Base-by-base conservation (phyloP, 2,797 vertebrate species). In the Lophotriccus pileatus region DNA sequence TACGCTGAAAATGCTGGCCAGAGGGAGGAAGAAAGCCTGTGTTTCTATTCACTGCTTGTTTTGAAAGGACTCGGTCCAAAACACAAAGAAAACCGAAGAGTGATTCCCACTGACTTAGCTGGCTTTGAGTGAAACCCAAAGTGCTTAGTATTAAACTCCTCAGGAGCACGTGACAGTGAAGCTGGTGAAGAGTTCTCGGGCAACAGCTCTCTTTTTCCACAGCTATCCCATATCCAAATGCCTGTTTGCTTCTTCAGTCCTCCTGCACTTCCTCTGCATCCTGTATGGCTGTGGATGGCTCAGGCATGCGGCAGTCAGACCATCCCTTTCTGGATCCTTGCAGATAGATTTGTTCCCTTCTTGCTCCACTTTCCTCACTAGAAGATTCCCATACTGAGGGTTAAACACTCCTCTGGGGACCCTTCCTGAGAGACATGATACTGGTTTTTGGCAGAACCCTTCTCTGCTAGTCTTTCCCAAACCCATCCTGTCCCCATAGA, bases 51-150 rank as follows among this genome's bases (percentile, higher is more conserved):
- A 34, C 46, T 62, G 39, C 36, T 91, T 93, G 68, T 91, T 96
- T 96, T 91, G 76, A 91, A 88, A 91, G 82, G 91, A 77, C 36
- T 89, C 2, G 0, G 27, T 94, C 89, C 95, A 96, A 96, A 91
- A 68, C 3, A 0, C 34, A 74, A 53, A 80, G 60, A 92, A 95
- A 85, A 86, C 58, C 30, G 41, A 50, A 63, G 49, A 91, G 41
- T 66, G 49, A 72, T 78, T 94, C 85, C 76, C 73, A 64, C 75
- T 92, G 82, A 87, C 27, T 94, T 83, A 80, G 27, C 27, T 72
- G 53, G 22, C 53, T 94, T 91, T 64, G 64, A 53, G 39, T 58
- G 62, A 94, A 94, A 75, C 46, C 52, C 27, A 14, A 70, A 60
- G 46, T 53, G 23, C 58, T 89, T 72, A 64, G 60, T 27, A 58